Evolutionary conservation across 2,113 vertebrate genomes (phyloP).

Genomic region (mouse (Mus musculus)): GRCm39 chr12:53041501-53042000

Average conservation of each 20-base stretch:
- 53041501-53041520: constrained; percentile 82
- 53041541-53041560: constrained; percentile 73
- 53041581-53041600: constrained; percentile 85
- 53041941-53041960: constrained; percentile 91
- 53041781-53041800: constrained; percentile 95
- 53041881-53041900: constrained; percentile 93
- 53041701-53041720: constrained; percentile 89
- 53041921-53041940: constrained; percentile 91
- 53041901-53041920: constrained; percentile 88
- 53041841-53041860: constrained; percentile 96
- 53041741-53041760: constrained; percentile 92
- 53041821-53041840: constrained; percentile 89
- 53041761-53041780: constrained; percentile 93
- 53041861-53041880: constrained; percentile 95
- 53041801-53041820: constrained; percentile 89
- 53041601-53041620: constrained; percentile 86
- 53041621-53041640: constrained; percentile 85
- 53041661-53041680: constrained; percentile 87
- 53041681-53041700: constrained; percentile 92
- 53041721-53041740: constrained; percentile 90
- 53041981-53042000: constrained; percentile 86
- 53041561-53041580: constrained; percentile 81
- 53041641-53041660: constrained; percentile 89
- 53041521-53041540: constrained; percentile 67
- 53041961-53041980: constrained; percentile 81